Evolutionary conservation across 1,140 invertebrate species (phyloP), one percentile per base, ranked within the genome.

Genomic region (Delia radicum): DNA sequence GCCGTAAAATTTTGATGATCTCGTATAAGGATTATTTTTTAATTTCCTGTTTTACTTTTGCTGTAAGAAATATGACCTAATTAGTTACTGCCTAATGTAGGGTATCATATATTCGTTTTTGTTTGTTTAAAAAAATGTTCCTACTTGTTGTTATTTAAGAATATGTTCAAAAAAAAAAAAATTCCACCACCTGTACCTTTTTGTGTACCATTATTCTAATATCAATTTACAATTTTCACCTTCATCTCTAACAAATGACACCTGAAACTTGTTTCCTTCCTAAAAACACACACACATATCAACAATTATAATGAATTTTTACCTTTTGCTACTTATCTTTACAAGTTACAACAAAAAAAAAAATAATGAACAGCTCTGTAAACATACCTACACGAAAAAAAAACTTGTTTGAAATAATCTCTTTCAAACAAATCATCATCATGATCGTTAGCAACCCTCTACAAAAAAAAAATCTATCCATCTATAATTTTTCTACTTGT

Each of bases 181-280:
- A n/a, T n/a, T n/a, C n/a, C n/a, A n/a, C n/a, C n/a, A n/a, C n/a
- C n/a, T n/a, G n/a, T n/a, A n/a, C n/a, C n/a, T n/a, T n/a, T n/a
- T n/a, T n/a, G n/a, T n/a, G n/a, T n/a, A n/a, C 10, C 48, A 55
- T 21, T 21, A 55, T 0, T 21, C 18, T 7, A 55, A 55, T 3
- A 3, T 24, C 1, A 55, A 55, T 24, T 55, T 55, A 8, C n/a
- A 55, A 55, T 55, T 55, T 55, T 18, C 7, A 21, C 48, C n/a
- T 21, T 21, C 18, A 55, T 21, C 7, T 21, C n/a, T 21, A 55
- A 55, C n/a, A 55, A 55, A 55, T 21, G 48, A 55, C 48, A 55
- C 48, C 48, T 21, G 48, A 55, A 55, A 55, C 48, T 55, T 55
- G 48, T 55, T 55, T 55, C 48, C 48, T 55, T 55, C 48, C 48